These are phyloP conservation scores for Varanus salvator DNA, from an alignment of 2,113 vertebrate species.

Conservation along the genomic window DNA sequence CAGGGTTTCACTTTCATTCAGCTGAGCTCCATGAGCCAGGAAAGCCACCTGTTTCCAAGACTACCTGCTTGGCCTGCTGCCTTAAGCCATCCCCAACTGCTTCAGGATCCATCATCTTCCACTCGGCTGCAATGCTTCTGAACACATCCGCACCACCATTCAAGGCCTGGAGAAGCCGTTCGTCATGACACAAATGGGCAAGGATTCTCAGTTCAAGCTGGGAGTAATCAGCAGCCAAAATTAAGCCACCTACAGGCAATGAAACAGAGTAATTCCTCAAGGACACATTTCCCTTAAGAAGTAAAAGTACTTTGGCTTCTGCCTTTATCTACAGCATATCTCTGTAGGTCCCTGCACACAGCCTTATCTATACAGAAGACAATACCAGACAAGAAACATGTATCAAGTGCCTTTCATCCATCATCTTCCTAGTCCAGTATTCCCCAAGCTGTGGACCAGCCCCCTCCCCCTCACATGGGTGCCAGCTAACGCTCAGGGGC, in stretches of 20 bases:
- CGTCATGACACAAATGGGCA: slow-evolving; percentile 90
- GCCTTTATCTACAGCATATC: no score
- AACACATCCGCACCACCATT: slow-evolving; percentile 92
- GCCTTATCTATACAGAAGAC: no score
- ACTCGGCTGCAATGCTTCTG: slow-evolving; percentile 92
- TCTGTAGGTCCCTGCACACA: no score
- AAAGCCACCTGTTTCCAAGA: slow-evolving; percentile 4
- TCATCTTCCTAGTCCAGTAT: no score
- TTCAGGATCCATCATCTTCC: slow-evolving; percentile 88
- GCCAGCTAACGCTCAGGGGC: no score
- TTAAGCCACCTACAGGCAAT: slow-evolving; percentile 85
- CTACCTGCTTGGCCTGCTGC: slow-evolving; percentile 96
- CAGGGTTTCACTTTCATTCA: neutral
- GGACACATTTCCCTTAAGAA: neutral
- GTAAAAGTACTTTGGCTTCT: neutral
- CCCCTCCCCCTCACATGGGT: no score
- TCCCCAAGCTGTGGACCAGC: no score
- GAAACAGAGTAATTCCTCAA: neutral
- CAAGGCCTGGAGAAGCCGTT: slow-evolving; percentile 87
- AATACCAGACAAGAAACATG: no score
- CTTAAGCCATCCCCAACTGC: slow-evolving; percentile 85
- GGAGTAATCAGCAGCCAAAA: slow-evolving; percentile 95
- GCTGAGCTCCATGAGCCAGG: no score
- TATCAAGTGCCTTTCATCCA: no score
- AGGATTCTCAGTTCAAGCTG: slow-evolving; percentile 94